Evolutionary conservation across 2,888 invertebrate genomes (phyloP).

Genomic region (Chaetoderma sp.): DNA sequence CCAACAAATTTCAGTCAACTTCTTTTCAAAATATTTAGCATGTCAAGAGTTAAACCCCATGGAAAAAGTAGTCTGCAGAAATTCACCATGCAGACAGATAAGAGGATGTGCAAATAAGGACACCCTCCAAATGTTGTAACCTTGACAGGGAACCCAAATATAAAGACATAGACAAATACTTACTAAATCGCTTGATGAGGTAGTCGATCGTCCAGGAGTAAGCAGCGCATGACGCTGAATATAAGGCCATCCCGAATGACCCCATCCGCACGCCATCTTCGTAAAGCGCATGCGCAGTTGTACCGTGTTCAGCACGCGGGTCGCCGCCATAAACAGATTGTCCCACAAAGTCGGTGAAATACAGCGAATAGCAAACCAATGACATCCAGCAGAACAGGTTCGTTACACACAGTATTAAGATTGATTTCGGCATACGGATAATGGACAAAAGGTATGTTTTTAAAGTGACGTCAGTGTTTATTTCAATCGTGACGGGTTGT

Average conservation of each 20-base stretch:
- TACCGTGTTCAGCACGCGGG: slow-evolving; percentile 74
- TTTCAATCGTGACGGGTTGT: slow-evolving; percentile 20
- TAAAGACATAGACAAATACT: no score
- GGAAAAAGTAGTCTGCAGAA: no score
- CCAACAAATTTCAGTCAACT: no score
- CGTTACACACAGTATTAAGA: slow-evolving; percentile 88
- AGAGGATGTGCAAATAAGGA: no score
- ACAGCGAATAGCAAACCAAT: slow-evolving; percentile 94
- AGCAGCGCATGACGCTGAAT: slow-evolving; percentile 91
- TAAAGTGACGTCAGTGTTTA: slow-evolving; percentile 69
- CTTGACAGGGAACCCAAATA: no score
- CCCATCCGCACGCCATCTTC: slow-evolving; percentile 94
- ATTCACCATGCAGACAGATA: no score
- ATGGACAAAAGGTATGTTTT: slow-evolving; percentile 89
- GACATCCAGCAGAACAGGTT: slow-evolving; percentile 99
- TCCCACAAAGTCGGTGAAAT: slow-evolving; percentile 96
- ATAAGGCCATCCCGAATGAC: slow-evolving; percentile 93
- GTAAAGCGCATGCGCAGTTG: slow-evolving; percentile 73
- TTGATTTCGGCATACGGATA: slow-evolving; percentile 88
- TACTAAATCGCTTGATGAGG: slow-evolving; percentile 79
- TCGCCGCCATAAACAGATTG: slow-evolving; percentile 87
- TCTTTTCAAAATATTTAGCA: no score
- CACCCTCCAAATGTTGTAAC: no score
- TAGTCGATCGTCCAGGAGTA: slow-evolving; percentile 91
- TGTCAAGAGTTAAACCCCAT: no score